Evolutionary conservation across 1,140 invertebrate genomes (phyloP).

Genomic region (Monomorium pharaonis): DNA sequence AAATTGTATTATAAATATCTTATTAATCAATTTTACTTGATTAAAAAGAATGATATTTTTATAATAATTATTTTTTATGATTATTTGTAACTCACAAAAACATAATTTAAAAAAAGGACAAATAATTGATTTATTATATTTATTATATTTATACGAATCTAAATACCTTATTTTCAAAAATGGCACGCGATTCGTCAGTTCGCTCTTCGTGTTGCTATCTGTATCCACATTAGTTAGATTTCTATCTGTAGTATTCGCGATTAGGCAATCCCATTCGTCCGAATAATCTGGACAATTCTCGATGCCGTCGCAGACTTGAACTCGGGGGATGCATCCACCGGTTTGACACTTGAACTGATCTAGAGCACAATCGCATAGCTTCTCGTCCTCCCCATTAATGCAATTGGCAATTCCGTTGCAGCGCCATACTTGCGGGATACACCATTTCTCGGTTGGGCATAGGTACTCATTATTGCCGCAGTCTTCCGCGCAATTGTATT

Average conservation of each 20-base stretch:
- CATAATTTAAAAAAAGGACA: background rate
- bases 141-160: conserved; percentile 15
- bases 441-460: conserved; percentile 86
- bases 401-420: conserved; percentile 89
- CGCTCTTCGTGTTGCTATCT: conserved; percentile 32
- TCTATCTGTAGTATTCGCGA: conserved; percentile 67
- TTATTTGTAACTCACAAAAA: background rate
- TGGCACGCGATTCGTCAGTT: conserved; percentile 36
- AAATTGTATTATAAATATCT: background rate
- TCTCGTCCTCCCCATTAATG: conserved; percentile 88
- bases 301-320: conserved; percentile 87
- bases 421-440: conserved; percentile 86
- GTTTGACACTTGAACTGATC: conserved; percentile 87
- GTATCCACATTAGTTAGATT: conserved; percentile 38
- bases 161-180: conserved; percentile 79
- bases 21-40: background rate
- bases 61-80: background rate
- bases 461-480: conserved; percentile 87
- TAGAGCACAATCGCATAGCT: conserved; percentile 85
- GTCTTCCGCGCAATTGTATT: conserved; percentile 86
- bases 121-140: background rate
- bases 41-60: background rate
- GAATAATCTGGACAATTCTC: conserved; percentile 88
- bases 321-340: conserved; percentile 86
- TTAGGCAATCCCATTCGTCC: conserved; percentile 88